phyloP scores from a whole-genome alignment of 2,888 invertebrate genomes.

The Deilephila porcellus region DNA sequence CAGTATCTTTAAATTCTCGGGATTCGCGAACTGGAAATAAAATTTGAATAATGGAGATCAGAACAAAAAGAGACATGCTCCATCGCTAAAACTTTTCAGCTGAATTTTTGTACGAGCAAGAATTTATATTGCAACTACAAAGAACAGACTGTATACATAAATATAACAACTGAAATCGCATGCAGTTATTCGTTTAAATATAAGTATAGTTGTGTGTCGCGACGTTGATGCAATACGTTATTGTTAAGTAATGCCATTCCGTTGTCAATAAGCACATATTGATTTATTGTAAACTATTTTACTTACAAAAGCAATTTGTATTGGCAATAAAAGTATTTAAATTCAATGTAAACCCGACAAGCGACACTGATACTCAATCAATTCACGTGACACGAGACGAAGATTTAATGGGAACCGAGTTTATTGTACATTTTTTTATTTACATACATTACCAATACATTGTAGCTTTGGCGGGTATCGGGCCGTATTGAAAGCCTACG shows the following conservation, averaged over 20 bases:
- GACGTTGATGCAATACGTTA: background rate
- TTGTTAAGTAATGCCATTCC: background rate
- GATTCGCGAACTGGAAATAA: too few species aligned
- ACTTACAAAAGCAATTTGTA: conserved; percentile 20
- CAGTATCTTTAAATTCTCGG: too few species aligned
- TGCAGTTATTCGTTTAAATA: too few species aligned
- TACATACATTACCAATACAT: conserved; percentile 11
- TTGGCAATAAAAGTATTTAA: conserved; percentile 27
- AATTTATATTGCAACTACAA: too few species aligned
- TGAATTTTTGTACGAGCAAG: too few species aligned
- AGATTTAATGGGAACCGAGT: conserved; percentile 18
- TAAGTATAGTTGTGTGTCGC: background rate
- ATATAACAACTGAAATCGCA: too few species aligned
- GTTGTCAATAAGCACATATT: background rate
- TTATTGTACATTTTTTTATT: conserved; percentile 10
- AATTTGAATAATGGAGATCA: too few species aligned
- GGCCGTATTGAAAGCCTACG: background rate
- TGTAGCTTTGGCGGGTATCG: conserved; percentile 1
- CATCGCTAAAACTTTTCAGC: too few species aligned
- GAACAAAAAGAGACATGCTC: too few species aligned
- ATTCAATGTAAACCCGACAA: conserved; percentile 21
- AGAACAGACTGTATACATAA: too few species aligned
- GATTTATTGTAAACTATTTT: conserved; percentile 25
- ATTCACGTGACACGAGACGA: conserved; percentile 22
- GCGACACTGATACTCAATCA: conserved; percentile 22